Conservation (phyloP, 1,140 invertebrate genomes). For the Colletes latitarsis region DNA sequence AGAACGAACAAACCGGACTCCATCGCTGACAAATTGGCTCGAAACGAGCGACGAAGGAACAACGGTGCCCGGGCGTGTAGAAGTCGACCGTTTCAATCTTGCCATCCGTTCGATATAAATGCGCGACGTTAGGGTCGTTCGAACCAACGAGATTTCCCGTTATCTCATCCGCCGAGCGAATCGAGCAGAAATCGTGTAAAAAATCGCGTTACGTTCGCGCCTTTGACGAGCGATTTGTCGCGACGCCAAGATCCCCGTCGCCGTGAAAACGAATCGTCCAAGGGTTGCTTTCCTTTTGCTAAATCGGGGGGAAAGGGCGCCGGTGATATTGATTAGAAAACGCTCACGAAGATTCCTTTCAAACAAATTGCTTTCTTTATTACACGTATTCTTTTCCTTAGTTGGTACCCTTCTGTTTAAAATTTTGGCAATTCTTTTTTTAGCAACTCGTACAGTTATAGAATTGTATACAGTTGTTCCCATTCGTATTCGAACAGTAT, state of each 20-base stretch:
- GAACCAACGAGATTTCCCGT: neutral
- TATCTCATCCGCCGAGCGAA: neutral
- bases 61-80: neutral
- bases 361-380: too few relatives aligned
- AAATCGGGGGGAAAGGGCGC: too few relatives aligned
- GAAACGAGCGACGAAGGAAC: slow-evolving; percentile 13
- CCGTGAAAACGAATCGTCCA: too few relatives aligned
- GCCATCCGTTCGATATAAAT: slow-evolving; percentile 3
- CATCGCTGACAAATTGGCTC: slow-evolving; percentile 19
- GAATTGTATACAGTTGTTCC: too few relatives aligned
- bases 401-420: too few relatives aligned
- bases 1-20: neutral
- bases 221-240: slow-evolving; percentile 18
- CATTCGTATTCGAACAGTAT: too few relatives aligned
- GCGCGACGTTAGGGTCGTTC: neutral
- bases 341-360: too few relatives aligned
- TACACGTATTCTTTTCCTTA: too few relatives aligned
- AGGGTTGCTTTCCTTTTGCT: neutral
- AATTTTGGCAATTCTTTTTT: too few relatives aligned
- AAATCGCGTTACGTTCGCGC: neutral
- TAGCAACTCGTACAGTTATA: too few relatives aligned
- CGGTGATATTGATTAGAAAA: too few relatives aligned
- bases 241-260: neutral
- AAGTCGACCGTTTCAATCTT: neutral
- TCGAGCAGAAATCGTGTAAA: slow-evolving; percentile 4